phyloP scores from a whole-genome alignment of 2,113 vertebrate genomes.

The Sorex araneus region DNA sequence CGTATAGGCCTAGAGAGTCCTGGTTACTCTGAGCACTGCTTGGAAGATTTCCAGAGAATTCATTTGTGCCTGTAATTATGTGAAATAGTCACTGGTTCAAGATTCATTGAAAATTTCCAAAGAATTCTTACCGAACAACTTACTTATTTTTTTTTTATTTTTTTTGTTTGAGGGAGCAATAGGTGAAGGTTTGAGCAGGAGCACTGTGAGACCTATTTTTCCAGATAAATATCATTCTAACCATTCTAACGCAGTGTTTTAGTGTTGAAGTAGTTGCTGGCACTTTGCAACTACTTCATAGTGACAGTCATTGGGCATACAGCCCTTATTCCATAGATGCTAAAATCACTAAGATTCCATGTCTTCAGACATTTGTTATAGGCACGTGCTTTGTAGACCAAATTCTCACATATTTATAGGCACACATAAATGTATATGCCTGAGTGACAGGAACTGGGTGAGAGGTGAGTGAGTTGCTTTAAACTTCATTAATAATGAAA shows the following conservation, averaged over 20 bases:
- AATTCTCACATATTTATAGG: too few relatives aligned
- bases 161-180: not conserved
- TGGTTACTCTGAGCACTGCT: too few relatives aligned
- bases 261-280: too few relatives aligned
- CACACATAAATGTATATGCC: not conserved
- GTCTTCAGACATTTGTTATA: too few relatives aligned
- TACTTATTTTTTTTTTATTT: too few relatives aligned
- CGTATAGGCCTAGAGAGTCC: too few relatives aligned
- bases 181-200: slow-evolving; percentile 9
- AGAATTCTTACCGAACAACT: too few relatives aligned
- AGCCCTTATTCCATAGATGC: not conserved
- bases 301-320: not conserved
- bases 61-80: not conserved
- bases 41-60: not conserved
- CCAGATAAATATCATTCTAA: not conserved
- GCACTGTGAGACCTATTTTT: not conserved
- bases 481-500: slow-evolving; percentile 19
- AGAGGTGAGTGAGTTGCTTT: not conserved
- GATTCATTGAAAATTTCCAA: too few relatives aligned
- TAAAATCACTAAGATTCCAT: not conserved
- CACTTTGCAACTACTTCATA: too few relatives aligned
- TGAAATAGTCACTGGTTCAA: too few relatives aligned
- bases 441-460: not conserved
- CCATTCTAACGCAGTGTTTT: not conserved
- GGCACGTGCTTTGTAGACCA: too few relatives aligned